Base-by-base conservation (phyloP, 2,888 invertebrate genomes). In the Smittia sp. region DNA sequence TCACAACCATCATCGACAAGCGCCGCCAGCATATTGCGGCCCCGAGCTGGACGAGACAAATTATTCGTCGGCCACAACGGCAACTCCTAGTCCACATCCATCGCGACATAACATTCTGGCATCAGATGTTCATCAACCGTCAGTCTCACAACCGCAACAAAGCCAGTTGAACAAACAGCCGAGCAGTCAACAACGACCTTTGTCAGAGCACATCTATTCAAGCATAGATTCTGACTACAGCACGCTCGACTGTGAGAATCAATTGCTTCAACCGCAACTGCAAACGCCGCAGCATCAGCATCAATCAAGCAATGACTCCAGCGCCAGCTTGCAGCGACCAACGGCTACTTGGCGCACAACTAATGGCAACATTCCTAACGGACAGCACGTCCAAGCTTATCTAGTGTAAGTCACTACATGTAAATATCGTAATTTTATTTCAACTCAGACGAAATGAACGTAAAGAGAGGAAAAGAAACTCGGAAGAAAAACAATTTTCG, bases 171-270 rank as follows among this genome's bases (percentile, higher is more conserved):
- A 83, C 20, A 67, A 74, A 27, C 52, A 68, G n/a, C n/a, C 27
- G 1, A 38, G 38, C 39, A 68, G 72, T 1, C 87, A 77, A 22
- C 87, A 89, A 76, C 84, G 92, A 78, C 93, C 93, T 69, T 88
- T 92, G 76, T 92, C 92, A 77, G 93, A 94, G 83, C 93, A 93
- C 81, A 94, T 94, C 79, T 94, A 94, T 81, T 93, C 93, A 74
- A 93, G 92, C 79, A 94, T 94, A 82, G 93, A 94, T 82, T 93
- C 93, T 75, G 93, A 93, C 81, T 93, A 93, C 80, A 92, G 92
- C 78, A 91, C 91, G 74, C 85, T 93, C 78, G 93, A 93, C 82
- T 88, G 92, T 77, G 89, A 90, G 75, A 85, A 84, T 18, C 73
- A 73, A 73, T 65, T 73, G 73, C 46, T 73, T 4, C 65, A 74